Evolutionary conservation across 2,113 vertebrate genomes (phyloP).

Genomic region (Oenanthe oenanthe): DNA sequence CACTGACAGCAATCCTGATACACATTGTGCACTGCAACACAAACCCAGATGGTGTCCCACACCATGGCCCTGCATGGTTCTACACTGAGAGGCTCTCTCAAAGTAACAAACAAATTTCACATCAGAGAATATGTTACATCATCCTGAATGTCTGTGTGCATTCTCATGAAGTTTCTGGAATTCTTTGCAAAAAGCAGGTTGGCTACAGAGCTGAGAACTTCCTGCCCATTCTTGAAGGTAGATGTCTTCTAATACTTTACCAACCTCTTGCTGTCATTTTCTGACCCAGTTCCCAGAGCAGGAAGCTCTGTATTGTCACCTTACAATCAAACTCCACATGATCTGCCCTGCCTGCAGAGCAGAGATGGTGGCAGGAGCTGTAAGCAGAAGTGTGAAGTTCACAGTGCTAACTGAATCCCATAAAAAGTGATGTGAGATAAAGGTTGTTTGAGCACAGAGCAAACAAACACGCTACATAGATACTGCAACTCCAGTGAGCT

Average conservation of each 20-base stretch:
- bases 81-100: fast-evolving
- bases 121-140: neutral
- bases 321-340: neutral
- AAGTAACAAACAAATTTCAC: neutral
- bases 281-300: neutral
- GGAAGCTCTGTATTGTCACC: neutral
- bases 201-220: neutral
- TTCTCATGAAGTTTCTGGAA: neutral
- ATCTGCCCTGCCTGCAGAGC: neutral
- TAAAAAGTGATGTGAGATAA: constrained; percentile 64
- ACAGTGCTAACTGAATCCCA: constrained; percentile 12
- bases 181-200: neutral
- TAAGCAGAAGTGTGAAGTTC: constrained; percentile 45
- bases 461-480: neutral
- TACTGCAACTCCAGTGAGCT: neutral
- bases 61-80: fast-evolving
- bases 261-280: neutral
- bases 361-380: neutral
- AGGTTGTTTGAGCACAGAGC: neutral
- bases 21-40: neutral
- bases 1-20: neutral
- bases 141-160: neutral
- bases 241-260: neutral
- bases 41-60: neutral
- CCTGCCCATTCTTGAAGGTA: neutral